Evolutionary conservation across 2,888 invertebrate species (phyloP), one percentile per base, ranked within the genome.

Genomic region (Adineta ricciae): DNA sequence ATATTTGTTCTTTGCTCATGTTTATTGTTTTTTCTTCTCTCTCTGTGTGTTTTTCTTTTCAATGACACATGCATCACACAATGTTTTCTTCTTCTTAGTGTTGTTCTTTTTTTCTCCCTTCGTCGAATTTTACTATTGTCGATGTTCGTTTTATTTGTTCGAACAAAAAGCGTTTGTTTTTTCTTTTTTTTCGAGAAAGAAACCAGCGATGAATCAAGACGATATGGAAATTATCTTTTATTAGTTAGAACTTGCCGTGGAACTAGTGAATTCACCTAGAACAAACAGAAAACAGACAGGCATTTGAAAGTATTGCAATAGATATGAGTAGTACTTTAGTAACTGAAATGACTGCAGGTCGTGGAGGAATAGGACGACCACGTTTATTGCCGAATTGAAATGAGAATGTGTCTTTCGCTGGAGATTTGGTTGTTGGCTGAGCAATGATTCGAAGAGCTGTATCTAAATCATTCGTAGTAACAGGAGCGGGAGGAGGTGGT

Each of bases 81-180:
- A 52, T 52, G 32, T 64, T 16, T 64, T 64, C n/a, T n/a, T n/a
- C n/a, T 32, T 64, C 32, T 64, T 64, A 27, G 64, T 64, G 27
- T 64, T 64, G 64, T 64, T 64, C 2, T 32, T 46, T 46, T 46
- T 46, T 46, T 64, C 32, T 32, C 5, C 32, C 14, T 64, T 36
- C 64, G 64, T 64, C 64, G 64, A 64, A 64, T 64, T 64, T 64
- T 64, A 32, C 64, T 64, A 64, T 64, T 64, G 32, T 64, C 64
- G 64, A 64, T 64, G 64, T 64, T 36, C 32, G 27, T 32, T 56
- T 27, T n/a, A n/a, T 56, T 56, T 56, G 56, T 56, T 27, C 14
- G 11, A 56, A 27, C 56, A 7, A 56, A 27, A 56, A n/a, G 24
- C 2, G 24, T n/a, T 50, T 50, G 4, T 8, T 9, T 56, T 56